phyloP scores from a whole-genome alignment of 2,888 invertebrate genomes.

The Tiliacea citrago region DNA sequence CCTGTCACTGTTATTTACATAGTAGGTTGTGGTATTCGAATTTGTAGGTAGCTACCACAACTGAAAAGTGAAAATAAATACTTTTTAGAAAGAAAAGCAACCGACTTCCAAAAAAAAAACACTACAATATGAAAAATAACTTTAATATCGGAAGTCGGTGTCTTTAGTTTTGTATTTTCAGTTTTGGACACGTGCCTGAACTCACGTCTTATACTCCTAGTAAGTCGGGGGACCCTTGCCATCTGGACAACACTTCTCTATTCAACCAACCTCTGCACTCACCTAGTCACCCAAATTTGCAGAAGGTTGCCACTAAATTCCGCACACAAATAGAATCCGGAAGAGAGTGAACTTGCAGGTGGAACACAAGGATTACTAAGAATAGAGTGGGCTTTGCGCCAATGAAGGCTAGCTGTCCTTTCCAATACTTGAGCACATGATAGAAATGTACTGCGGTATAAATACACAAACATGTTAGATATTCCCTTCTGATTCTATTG shows the following conservation, averaged over 20 bases:
- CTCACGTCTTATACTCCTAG: too few species aligned
- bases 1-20: too few species aligned
- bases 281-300: neutral
- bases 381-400: constrained; percentile 45
- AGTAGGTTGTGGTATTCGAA: too few species aligned
- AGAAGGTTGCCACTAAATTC: neutral
- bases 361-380: constrained; percentile 38
- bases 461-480: constrained; percentile 16
- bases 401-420: constrained; percentile 47
- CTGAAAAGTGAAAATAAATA: too few species aligned
- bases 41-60: too few species aligned
- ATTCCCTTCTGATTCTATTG: constrained; percentile 3
- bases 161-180: too few species aligned
- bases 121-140: too few species aligned
- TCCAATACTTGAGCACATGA: constrained; percentile 27
- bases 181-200: neutral
- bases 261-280: neutral
- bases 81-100: too few species aligned
- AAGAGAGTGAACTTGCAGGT: constrained; percentile 29
- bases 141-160: too few species aligned
- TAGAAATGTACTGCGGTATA: constrained; percentile 7
- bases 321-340: constrained; percentile 50
- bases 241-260: too few species aligned
- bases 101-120: too few species aligned
- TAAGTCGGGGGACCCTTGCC: too few species aligned